Evolutionary conservation across 1,140 invertebrate genomes (phyloP).

Genomic region (Globodera rostochiensis): DNA sequence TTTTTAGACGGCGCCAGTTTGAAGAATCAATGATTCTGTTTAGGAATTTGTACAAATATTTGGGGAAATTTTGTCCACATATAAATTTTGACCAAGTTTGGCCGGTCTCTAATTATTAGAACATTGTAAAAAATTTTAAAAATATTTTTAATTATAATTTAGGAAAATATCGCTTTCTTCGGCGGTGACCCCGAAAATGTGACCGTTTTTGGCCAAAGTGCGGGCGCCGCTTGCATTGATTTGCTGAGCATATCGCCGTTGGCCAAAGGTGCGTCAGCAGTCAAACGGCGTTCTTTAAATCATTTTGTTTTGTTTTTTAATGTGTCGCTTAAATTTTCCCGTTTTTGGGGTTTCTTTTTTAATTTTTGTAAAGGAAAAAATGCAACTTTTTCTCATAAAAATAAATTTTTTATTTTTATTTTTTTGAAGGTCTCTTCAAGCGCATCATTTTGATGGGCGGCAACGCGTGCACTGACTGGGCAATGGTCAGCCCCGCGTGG

Average conservation of each 20-base stretch:
- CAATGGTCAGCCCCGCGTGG: constrained; percentile 23
- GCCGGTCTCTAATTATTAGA: no score
- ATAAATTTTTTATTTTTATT: constrained; percentile 23
- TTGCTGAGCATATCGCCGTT: constrained; percentile 49
- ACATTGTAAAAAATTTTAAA: no score
- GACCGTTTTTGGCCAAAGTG: constrained; percentile 74
- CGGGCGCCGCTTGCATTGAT: constrained; percentile 70
- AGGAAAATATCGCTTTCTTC: constrained; percentile 35
- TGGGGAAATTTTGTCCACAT: no score
- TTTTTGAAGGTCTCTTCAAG: constrained; percentile 32
- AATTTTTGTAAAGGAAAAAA: no score
- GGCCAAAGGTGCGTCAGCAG: constrained; percentile 22
- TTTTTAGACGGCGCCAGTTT: no score
- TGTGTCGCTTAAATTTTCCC: no score
- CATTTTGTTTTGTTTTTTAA: no score
- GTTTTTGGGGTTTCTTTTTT: no score
- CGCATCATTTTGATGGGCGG: constrained; percentile 53
- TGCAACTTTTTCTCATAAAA: not conserved
- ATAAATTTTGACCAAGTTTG: no score
- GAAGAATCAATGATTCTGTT: no score
- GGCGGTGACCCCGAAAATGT: constrained; percentile 68
- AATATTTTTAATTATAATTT: no score
- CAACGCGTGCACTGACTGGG: constrained; percentile 47
- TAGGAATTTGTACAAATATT: no score
- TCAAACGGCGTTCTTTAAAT: not conserved